Evolutionary conservation across 2,888 invertebrate genomes (phyloP), one percentile per base, ranked within the genome.

Genomic region (Tortricodes alternella): DNA sequence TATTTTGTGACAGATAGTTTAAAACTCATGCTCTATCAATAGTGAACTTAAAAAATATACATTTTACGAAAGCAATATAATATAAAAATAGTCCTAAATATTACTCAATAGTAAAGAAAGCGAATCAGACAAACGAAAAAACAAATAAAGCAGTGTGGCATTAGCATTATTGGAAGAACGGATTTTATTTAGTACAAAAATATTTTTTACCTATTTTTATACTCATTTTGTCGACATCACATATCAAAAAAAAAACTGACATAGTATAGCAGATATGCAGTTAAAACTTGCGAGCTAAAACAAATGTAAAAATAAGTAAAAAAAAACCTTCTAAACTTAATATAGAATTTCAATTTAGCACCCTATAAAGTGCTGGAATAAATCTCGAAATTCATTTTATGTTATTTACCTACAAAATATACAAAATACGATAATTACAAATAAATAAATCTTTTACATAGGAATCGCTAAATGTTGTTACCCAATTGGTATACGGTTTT

Each of bases 391-490:
- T 24, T 56, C 18, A 21, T 44, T 44, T 57, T 53, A 35, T 27
- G 18, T 75, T 74, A 68, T 72, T 74, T 69, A 66, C 63, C 73
- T 67, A 80, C 70, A 67, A 74, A 85, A 85, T 87, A 84, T 87
- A 89, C 84, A 86, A 82, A 83, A 83, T 44, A 37, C 13, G n/a
- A 81, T 86, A 84, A 78, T 80, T 85, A 88, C 78, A 88, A 89
- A 89, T 89, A 89, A 89, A 89, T 89, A 89, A n/a, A 86, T 81
- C 71, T 78, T 83, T 83, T 80, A 80, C 67, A 74, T 83, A 88
- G 86, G 86, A 86, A 84, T 83, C 76, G 72, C 50, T 67, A 70
- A 53, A 70, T 41, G 64, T 71, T 64, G 67, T 65, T 72, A 80
- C 72, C 72, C 70, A 62, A 67, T 65, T 71, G 78, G 74, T 72